A percentile compares a stretch with the other conserved stretches of the same genome.
Evolutionary conservation across 2,113 vertebrate genomes (phyloP).

Genomic region (Daboia siamensis): DNA sequence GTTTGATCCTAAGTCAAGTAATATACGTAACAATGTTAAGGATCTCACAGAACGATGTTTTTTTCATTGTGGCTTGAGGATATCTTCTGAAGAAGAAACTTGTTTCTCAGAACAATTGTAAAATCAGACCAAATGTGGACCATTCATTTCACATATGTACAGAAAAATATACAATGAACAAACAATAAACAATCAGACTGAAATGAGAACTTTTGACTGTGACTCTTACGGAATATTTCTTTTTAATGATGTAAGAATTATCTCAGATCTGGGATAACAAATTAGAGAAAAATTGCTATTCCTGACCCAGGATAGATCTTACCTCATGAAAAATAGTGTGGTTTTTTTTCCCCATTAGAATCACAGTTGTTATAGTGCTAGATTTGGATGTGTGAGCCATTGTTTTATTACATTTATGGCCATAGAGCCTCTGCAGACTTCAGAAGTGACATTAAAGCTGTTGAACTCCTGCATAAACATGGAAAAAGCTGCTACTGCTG

Average conservation of each 20-base stretch:
- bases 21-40: background rate
- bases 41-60: background rate
- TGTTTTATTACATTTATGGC: background rate
- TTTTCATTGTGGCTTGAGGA: background rate
- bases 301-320: background rate
- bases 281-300: background rate
- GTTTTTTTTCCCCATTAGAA: background rate
- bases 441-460: background rate
- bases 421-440: background rate
- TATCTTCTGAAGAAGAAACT: background rate
- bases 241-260: background rate
- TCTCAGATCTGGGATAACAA: background rate
- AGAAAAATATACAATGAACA: background rate
- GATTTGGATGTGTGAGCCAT: background rate
- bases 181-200: background rate
- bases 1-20: background rate
- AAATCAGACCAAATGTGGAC: background rate
- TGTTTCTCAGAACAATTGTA: background rate
- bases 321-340: background rate
- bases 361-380: background rate
- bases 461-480: background rate
- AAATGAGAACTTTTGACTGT: background rate
- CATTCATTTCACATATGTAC: background rate
- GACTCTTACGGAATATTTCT: background rate
- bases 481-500: background rate